phyloP scores from a whole-genome alignment of 2,888 invertebrate species.

The Synanthedon formicaeformis region DNA sequence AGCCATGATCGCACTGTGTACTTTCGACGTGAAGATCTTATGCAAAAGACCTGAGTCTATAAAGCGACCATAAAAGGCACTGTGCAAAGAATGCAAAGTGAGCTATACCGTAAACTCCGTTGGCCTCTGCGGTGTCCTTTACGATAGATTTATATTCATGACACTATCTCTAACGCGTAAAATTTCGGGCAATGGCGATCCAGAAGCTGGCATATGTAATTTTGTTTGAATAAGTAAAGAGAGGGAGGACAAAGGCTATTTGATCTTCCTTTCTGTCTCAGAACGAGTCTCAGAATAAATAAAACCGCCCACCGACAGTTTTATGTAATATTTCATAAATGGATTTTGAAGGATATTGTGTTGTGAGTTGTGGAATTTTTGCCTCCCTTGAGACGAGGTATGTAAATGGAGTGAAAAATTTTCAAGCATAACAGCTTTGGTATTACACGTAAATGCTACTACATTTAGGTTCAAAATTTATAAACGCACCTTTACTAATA shows the following conservation, averaged over 20 bases:
- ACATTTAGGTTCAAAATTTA: too few species aligned
- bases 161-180: constrained; percentile 67
- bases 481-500: too few species aligned
- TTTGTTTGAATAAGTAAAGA: constrained; percentile 71
- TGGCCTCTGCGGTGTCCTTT: constrained; percentile 61
- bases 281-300: constrained; percentile 47
- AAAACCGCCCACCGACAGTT: constrained; percentile 47
- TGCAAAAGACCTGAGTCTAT: constrained; percentile 64
- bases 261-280: constrained; percentile 52
- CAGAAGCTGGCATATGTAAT: constrained; percentile 69
- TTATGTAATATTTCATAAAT: constrained; percentile 61
- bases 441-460: too few species aligned
- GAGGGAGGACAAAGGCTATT: constrained; percentile 67
- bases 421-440: too few species aligned
- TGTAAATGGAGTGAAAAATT: not conserved
- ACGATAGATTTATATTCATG: constrained; percentile 71
- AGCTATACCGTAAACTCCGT: constrained; percentile 54
- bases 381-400: constrained; percentile 12
- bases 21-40: constrained; percentile 41
- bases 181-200: constrained; percentile 69
- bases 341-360: constrained; percentile 52
- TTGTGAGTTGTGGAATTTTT: constrained; percentile 19
- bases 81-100: constrained; percentile 69
- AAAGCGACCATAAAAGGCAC: constrained; percentile 62
- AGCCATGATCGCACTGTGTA: not conserved